A percentile compares a stretch with the other conserved stretches of the same genome.
phyloP scores from a whole-genome alignment of 1,140 invertebrate species.

The Meloidogyne chitwoodi region DNA sequence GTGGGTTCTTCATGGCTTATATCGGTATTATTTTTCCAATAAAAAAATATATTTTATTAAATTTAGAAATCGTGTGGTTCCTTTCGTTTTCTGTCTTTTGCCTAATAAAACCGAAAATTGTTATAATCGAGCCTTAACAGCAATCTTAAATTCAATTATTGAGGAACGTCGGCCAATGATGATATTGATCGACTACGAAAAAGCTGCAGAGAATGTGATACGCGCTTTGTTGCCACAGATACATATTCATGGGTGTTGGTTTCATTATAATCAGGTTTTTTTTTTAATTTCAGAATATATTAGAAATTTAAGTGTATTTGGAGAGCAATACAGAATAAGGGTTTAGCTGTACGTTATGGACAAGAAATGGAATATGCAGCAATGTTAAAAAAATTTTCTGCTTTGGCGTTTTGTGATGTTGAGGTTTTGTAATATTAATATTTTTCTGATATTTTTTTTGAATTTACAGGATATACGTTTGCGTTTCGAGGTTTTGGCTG shows the following conservation, averaged over 20 bases:
- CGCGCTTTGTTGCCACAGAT: too few relatives aligned
- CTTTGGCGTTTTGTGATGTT: slow-evolving; percentile 11
- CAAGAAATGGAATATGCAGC: background rate
- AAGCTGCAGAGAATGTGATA: too few relatives aligned
- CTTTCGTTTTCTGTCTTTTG: background rate
- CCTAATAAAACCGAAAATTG: background rate
- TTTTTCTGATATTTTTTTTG: too few relatives aligned
- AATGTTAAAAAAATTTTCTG: slow-evolving; percentile 4
- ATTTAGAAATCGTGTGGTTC: background rate
- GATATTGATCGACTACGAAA: too few relatives aligned
- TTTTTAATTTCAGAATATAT: too few relatives aligned
- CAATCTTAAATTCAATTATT: too few relatives aligned
- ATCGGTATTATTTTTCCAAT: too few relatives aligned
- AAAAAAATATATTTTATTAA: too few relatives aligned
- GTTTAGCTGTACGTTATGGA: slow-evolving; percentile 5
- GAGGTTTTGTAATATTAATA: background rate
- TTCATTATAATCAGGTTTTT: too few relatives aligned
- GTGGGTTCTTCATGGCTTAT: background rate
- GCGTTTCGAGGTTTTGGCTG: background rate
- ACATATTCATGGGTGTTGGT: background rate
- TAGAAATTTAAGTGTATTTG: background rate
- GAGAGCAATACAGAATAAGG: background rate
- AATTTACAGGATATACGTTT: background rate
- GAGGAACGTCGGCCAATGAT: too few relatives aligned
- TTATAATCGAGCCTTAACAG: background rate